Percentiles rank a stretch among this genome's conserved stretches.
Conservation (phyloP, 2,113 vertebrate genomes). For the Megalops atlanticus region DNA sequence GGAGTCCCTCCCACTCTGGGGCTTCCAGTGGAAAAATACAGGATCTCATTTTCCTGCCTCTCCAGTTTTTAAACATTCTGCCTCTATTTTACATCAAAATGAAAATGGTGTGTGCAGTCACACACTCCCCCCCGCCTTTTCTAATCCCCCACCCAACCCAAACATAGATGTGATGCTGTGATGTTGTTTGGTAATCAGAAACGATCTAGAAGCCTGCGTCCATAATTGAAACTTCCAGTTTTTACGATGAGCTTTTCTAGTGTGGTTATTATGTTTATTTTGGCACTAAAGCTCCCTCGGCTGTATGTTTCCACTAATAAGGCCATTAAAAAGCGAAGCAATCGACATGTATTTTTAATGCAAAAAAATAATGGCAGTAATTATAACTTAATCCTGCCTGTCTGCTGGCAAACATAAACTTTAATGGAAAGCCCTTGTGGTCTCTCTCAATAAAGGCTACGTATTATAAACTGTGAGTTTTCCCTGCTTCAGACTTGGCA, state of each 20-base stretch:
- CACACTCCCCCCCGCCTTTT: background rate
- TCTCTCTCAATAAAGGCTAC: conserved; percentile 50
- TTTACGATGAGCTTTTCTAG: background rate
- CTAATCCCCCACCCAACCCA: background rate
- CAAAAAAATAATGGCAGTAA: conserved; percentile 6
- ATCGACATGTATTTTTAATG: background rate
- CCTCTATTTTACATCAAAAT: background rate
- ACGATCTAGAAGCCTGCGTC: background rate
- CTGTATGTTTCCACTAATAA: conserved; percentile 1
- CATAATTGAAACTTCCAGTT: background rate
- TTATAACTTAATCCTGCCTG: conserved; percentile 2
- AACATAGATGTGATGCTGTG: background rate
- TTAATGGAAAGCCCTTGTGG: conserved; percentile 50
- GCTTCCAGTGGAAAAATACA: conserved; percentile 44
- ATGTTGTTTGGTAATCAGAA: background rate
- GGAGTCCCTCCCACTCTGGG: conserved; percentile 28
- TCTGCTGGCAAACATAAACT: conserved; percentile 20
- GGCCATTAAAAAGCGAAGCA: background rate
- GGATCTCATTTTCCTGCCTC: conserved; percentile 20
- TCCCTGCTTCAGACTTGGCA: conserved; percentile 29
- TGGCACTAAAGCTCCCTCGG: background rate
- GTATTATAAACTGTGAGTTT: conserved; percentile 29
- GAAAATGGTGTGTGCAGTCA: background rate
- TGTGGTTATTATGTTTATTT: background rate
- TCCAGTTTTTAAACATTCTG: background rate